A percentile compares a stretch with the other conserved stretches of the same genome.
These are phyloP conservation scores for Beris chalybata DNA, from an alignment of 2,888 invertebrate species.

Conservation along the genomic window DNA sequence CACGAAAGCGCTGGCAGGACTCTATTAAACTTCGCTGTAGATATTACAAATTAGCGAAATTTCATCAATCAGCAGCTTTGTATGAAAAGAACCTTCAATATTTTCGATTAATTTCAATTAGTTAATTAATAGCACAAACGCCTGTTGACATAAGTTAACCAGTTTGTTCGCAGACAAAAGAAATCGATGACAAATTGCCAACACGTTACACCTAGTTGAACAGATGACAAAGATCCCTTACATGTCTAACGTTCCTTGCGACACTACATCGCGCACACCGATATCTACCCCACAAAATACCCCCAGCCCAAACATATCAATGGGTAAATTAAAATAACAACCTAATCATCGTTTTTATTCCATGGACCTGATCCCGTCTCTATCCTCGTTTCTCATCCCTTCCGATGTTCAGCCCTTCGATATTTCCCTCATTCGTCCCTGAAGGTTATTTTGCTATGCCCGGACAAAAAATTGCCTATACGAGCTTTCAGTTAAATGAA, in stretches of 20 bases:
- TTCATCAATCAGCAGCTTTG: no score
- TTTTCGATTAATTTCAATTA: constrained; percentile 41
- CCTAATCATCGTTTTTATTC: constrained; percentile 57
- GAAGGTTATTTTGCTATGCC: constrained; percentile 28
- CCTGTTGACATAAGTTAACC: constrained; percentile 43
- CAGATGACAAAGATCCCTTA: constrained; percentile 38
- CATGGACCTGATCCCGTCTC: constrained; percentile 36
- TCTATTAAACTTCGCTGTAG: no score
- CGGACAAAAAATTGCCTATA: constrained; percentile 34
- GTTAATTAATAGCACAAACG: constrained; percentile 51
- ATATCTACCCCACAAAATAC: constrained; percentile 40
- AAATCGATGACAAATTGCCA: constrained; percentile 45
- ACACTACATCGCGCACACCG: constrained; percentile 5
- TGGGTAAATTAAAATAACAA: constrained; percentile 59
- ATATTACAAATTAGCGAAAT: no score
- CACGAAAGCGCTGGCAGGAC: no score
- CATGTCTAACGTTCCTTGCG: constrained; percentile 9
- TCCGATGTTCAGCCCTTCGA: constrained; percentile 10
- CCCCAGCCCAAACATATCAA: constrained; percentile 49
- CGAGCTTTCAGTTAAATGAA: constrained; percentile 43
- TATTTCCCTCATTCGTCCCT: constrained; percentile 9
- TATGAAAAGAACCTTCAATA: no score
- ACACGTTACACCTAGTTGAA: constrained; percentile 57
- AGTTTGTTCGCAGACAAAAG: constrained; percentile 36
- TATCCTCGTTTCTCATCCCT: constrained; percentile 36